Evolutionary conservation across 2,113 vertebrate genomes (phyloP), one percentile per base, ranked within the genome.

Genomic region (Sylvicapra grimmia): DNA sequence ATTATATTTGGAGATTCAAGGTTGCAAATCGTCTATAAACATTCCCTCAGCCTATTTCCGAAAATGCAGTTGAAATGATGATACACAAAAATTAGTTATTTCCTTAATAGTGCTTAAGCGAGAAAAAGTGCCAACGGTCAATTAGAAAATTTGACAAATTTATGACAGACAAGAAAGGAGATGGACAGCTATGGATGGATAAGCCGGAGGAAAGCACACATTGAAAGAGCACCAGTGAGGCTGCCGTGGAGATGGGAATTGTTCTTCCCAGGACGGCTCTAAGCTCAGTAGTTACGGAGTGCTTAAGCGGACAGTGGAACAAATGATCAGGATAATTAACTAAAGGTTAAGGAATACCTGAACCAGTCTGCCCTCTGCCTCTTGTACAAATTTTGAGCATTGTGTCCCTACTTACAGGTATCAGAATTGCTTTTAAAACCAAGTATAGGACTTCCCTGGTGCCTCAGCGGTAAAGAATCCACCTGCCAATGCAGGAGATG

Each of bases 81-180:
- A 88, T 10, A 80, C 12, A 63, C 31, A 90, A 85, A 88, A 96
- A 58, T 27, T 8, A 53, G 47, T 49, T 49, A n/a, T n/a, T 86
- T 92, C 75, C 85, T 51, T 80, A 80, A 53, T 10, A 44, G 53
- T 54, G 18, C 56, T 92, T 44, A 56, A 75, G 79, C 49, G 85
- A 25, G 72, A 85, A 94, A 95, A 61, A 29, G 31, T 83, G 44
- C 93, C 80, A 82, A 92, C 2, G 54, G 68, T 51, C 59, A 44
- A 94, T 83, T 82, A 88, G 86, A 90, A 95, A 95, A 59, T 6
- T n/a, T 82, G 75, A 94, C 75, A 96, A 72, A 90, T 58, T 56
- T 63, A 82, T 59, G n/a, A 88, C 90, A 90, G 82, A 61, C 15
- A 27, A 90, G 88, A 86, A 93, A 82, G 61, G 72, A 77, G 94